Conservation (phyloP, 2,113 vertebrate species). For the Ahaetulla prasina region DNA sequence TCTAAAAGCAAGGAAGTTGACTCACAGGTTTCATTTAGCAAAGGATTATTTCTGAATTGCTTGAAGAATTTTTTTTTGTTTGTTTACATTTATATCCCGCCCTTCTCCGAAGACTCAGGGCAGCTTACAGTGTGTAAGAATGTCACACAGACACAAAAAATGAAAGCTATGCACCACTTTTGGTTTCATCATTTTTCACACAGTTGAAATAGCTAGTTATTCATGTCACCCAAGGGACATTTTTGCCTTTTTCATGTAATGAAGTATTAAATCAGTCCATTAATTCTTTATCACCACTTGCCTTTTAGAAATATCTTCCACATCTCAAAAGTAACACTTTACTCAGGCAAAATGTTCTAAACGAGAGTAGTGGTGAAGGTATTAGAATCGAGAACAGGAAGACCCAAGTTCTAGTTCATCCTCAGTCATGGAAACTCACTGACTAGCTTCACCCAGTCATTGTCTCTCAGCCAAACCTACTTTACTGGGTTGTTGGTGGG, state of each 20-base stretch:
- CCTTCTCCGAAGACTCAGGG: too few species aligned
- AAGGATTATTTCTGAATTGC: background rate
- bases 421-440: background rate
- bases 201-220: background rate
- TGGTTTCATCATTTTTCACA: background rate
- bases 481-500: background rate
- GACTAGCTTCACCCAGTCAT: background rate
- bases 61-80: too few species aligned
- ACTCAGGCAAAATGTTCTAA: background rate
- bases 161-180: background rate
- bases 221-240: background rate
- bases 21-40: background rate
- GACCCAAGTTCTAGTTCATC: background rate
- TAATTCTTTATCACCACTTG: background rate
- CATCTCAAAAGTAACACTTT: background rate
- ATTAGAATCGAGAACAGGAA: background rate
- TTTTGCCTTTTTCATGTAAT: background rate
- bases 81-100: too few species aligned
- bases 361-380: background rate
- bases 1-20: background rate
- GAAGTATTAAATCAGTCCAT: conserved; percentile 10
- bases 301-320: background rate
- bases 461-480: background rate
- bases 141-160: background rate
- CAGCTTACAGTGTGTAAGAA: too few species aligned